Base-by-base conservation (phyloP, 2,113 vertebrate genomes). In the Trichechus manatus region DNA sequence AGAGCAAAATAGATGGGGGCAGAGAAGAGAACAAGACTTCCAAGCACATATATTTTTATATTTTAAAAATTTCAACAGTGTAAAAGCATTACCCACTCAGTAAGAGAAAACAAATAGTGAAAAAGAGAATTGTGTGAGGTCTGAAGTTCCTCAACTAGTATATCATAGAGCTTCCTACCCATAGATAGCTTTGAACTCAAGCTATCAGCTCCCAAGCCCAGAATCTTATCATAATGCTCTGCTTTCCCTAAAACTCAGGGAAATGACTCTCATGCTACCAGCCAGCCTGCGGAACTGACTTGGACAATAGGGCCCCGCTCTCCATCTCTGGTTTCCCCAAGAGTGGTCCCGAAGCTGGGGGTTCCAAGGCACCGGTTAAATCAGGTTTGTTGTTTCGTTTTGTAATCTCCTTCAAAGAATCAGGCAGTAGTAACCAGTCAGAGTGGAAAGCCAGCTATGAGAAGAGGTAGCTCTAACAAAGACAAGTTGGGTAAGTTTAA, bases 401-500 rank as follows among this genome's bases (percentile, higher is more conserved):
- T n/a, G 33, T n/a, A 68, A 88, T 88, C 75, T 84, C 78, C 42
- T 63, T 93, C 63, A 19, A 70, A 83, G 25, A 94, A 64, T 22
- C 9, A 2, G 61, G 25, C 33, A 61, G 53, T 15, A 59, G 59
- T 47, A 79, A 59, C 9, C 66, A 82, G 27, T 72, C 56, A 72
- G 74, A 77, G 36, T 19, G 8, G 80, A 25, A 74, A 87, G 85
- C 78, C 44, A 31, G 74, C 23, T 89, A 13, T 33, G 68, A 92
- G 78, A 15, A 77, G 1, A 87, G 39, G 25, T 63, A 53, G 4
- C 20, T 70, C 87, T 87, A 81, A 36, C 61, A 36, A 92, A 95
- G 61, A 88, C 29, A 59, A 87, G 20, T 31, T 78, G 75, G 87
- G 36, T 75, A 42, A 17, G n/a, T 93, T 85, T 95, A 75, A 81